Evolutionary conservation across 2,888 invertebrate genomes (phyloP).

Genomic region (Plebejus anna): DNA sequence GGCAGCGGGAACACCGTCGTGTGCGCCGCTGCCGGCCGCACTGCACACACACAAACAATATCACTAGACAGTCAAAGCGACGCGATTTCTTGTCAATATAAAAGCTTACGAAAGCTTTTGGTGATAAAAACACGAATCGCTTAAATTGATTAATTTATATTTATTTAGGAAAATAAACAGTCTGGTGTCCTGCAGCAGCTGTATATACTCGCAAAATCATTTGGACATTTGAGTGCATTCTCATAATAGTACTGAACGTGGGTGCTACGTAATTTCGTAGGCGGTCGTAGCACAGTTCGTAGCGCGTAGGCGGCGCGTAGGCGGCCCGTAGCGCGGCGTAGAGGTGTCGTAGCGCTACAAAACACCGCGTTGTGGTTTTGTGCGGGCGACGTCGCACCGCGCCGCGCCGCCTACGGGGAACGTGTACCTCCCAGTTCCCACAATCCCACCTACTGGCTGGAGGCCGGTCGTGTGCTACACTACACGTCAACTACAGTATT

Average conservation of each 20-base stretch:
- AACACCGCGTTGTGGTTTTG: not conserved
- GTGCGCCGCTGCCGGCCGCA: conserved; percentile 72
- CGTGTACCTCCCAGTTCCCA: too few relatives aligned
- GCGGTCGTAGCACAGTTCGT: not conserved
- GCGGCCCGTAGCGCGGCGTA: not conserved
- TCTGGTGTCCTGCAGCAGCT: too few relatives aligned
- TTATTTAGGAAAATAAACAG: too few relatives aligned
- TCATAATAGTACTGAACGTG: too few relatives aligned
- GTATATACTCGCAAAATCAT: not conserved
- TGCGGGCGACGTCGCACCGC: not conserved
- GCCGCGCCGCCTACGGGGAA: too few relatives aligned
- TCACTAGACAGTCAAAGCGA: not conserved
- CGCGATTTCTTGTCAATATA: not conserved
- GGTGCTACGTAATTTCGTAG: not conserved
- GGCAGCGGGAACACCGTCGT: conserved; percentile 82
- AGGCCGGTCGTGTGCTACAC: too few relatives aligned
- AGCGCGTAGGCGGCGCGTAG: not conserved
- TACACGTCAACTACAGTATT: too few relatives aligned
- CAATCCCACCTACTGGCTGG: too few relatives aligned
- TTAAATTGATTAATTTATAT: not conserved
- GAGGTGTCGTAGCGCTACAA: conserved; percentile 1
- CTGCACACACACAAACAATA: conserved; percentile 43
- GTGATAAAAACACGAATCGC: not conserved
- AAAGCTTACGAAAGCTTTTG: too few relatives aligned
- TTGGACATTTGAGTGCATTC: not conserved